Base-by-base conservation (phyloP, 2,888 invertebrate genomes). In the Oligia fasciuncula region DNA sequence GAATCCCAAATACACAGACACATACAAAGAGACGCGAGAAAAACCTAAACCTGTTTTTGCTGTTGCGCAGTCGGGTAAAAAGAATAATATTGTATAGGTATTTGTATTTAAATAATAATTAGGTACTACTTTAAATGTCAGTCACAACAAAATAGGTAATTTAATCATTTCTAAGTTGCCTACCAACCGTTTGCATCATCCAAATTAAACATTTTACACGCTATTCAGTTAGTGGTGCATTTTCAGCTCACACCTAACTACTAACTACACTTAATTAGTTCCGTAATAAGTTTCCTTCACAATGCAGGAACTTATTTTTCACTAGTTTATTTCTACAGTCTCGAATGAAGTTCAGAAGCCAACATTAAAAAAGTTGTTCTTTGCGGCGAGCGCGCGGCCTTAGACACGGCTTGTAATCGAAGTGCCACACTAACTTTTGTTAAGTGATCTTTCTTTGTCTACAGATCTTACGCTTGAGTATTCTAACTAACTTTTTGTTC, bases 311-410 rank as follows among this genome's bases (percentile, higher is more conserved):
- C 73, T 75, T 73, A 77, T 79, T 82, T 81, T 77, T 83, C 66
- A 63, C 63, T 76, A 76, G 51, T 84, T 78, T 75, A 81, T 77
- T 85, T 81, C 70, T 74, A 84, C 73, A 78, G 40, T 23, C 65
- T 65, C 65, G 66, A 76, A 69, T 60, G n/a, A 81, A 81, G 81
- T 84, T 80, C 75, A 68, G 69, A 73, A 62, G 76, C 51, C 68
- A 83, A 76, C 88, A 79, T 78, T 77, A 77, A 83, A 81, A 78
- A 88, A 79, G 84, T 84, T 81, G 71, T 86, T 86, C 17, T 67
- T 71, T 74, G 57, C 51, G 76, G 77, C 51, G 17, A 71, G 62
- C 71, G 46, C 46, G 40, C 70, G 46, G 70, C 76, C 79, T 49
- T 77, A 77, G 71, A 80, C 75, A 66, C 49, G 75, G 60, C 65